Evolutionary conservation across 2,888 invertebrate species (phyloP).

Genomic region (Leuctra nigra): DNA sequence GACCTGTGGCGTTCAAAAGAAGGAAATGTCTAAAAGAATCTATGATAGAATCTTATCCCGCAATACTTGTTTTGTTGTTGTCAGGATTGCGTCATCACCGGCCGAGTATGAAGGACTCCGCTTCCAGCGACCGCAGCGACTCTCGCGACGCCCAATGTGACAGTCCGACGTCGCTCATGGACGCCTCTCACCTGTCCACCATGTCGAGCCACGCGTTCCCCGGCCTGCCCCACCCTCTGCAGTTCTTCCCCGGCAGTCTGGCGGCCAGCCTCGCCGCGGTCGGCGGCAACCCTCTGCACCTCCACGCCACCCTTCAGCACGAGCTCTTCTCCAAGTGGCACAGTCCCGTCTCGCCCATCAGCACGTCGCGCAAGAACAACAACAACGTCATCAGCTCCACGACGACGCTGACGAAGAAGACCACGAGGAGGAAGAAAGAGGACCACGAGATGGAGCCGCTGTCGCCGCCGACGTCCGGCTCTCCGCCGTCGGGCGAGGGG

Average conservation of each 20-base stretch:
- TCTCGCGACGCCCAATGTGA: slow-evolving; percentile 42
- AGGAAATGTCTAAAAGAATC: too few relatives aligned
- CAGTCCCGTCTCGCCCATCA: slow-evolving; percentile 27
- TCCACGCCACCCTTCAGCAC: slow-evolving; percentile 21
- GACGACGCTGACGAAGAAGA: slow-evolving; percentile 37
- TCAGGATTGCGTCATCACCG: slow-evolving; percentile 4
- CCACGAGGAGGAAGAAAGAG: slow-evolving; percentile 20
- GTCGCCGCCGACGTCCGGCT: slow-evolving; percentile 49
- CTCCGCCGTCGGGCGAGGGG: slow-evolving; percentile 32
- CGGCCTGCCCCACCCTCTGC: slow-evolving; percentile 37
- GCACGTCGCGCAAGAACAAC: slow-evolving; percentile 38
- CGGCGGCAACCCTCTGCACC: slow-evolving; percentile 17
- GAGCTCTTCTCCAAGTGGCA: slow-evolving; percentile 20
- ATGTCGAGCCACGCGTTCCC: slow-evolving; percentile 47
- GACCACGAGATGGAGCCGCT: slow-evolving; percentile 40
- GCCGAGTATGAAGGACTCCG: slow-evolving; percentile 21
- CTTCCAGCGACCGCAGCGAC: slow-evolving; percentile 44
- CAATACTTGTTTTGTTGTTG: background rate
- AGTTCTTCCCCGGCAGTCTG: slow-evolving; percentile 30
- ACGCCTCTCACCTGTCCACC: slow-evolving; percentile 7
- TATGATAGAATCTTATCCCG: too few relatives aligned
- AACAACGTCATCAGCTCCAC: slow-evolving; percentile 45
- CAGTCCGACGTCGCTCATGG: slow-evolving; percentile 30
- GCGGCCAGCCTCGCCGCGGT: slow-evolving; percentile 42
- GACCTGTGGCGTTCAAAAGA: too few relatives aligned